Evolutionary conservation across 2,113 vertebrate species (phyloP).

Genomic region (Atrichornis clamosus): DNA sequence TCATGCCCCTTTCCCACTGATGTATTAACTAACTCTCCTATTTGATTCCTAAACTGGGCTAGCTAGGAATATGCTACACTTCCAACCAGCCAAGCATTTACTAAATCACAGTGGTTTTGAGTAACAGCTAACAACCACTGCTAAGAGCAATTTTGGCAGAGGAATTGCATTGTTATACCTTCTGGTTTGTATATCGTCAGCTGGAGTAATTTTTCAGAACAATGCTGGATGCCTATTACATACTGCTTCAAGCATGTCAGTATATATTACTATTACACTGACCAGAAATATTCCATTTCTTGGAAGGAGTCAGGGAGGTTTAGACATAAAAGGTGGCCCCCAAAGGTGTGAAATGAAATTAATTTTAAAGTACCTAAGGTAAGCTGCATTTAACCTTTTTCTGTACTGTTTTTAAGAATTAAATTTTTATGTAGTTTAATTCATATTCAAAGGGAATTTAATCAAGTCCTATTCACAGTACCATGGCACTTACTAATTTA

Average conservation of each 20-base stretch:
- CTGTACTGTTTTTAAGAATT: neutral
- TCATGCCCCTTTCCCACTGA: neutral
- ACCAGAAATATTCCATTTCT: neutral
- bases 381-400: neutral
- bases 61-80: neutral
- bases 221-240: neutral
- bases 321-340: neutral
- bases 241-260: neutral
- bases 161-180: neutral
- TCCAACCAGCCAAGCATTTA: neutral
- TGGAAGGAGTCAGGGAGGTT: neutral
- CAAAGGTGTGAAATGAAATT: neutral
- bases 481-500: neutral
- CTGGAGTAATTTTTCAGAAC: neutral
- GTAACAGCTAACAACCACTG: neutral
- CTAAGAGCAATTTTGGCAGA: neutral
- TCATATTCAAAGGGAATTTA: neutral
- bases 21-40: neutral
- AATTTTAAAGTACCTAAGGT: neutral
- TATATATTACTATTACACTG: neutral
- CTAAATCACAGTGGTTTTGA: neutral
- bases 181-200: constrained; percentile 15
- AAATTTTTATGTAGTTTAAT: neutral
- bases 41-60: neutral
- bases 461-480: neutral